These are phyloP conservation scores for Andrena bucephala DNA, from an alignment of 2,888 invertebrate genomes.

Conservation along the genomic window DNA sequence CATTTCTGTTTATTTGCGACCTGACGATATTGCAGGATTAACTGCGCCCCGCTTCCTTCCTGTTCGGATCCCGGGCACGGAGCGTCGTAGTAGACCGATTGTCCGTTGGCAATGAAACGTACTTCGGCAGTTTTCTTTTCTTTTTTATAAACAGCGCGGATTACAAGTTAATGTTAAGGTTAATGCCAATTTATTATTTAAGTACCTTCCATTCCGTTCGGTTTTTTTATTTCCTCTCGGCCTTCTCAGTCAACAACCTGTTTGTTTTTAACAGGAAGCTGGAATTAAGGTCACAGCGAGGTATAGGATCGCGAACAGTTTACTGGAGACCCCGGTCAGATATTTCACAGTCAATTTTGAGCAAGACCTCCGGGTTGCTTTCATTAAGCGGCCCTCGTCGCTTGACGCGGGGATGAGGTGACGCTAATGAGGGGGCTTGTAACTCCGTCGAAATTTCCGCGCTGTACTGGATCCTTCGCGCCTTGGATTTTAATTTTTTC, in stretches of 20 bases:
- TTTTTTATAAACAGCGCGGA: too few relatives aligned
- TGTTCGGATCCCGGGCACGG: too few relatives aligned
- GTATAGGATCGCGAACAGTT: conserved; percentile 24
- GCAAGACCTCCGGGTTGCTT: conserved; percentile 10
- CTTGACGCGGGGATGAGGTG: conserved; percentile 6
- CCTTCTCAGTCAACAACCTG: background rate
- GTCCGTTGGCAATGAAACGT: too few relatives aligned
- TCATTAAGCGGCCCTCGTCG: conserved; percentile 30
- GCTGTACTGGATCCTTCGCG: background rate
- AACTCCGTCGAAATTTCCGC: background rate
- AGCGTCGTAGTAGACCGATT: too few relatives aligned
- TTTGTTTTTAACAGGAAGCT: background rate
- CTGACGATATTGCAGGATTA: conserved; percentile 23
- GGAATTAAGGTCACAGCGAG: conserved; percentile 30
- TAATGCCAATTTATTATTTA: too few relatives aligned
- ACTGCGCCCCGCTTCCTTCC: background rate
- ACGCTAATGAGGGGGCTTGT: background rate
- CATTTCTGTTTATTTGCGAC: conserved; percentile 57
- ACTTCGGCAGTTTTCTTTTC: too few relatives aligned
- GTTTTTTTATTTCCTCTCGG: too few relatives aligned
- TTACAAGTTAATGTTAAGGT: too few relatives aligned
- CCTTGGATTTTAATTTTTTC: conserved; percentile 30
- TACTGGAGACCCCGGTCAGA: conserved; percentile 16
- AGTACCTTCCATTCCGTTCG: too few relatives aligned
- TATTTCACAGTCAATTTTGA: conserved; percentile 35